Conservation (phyloP, 2,113 vertebrate species). For the Blennius ocellaris region DNA sequence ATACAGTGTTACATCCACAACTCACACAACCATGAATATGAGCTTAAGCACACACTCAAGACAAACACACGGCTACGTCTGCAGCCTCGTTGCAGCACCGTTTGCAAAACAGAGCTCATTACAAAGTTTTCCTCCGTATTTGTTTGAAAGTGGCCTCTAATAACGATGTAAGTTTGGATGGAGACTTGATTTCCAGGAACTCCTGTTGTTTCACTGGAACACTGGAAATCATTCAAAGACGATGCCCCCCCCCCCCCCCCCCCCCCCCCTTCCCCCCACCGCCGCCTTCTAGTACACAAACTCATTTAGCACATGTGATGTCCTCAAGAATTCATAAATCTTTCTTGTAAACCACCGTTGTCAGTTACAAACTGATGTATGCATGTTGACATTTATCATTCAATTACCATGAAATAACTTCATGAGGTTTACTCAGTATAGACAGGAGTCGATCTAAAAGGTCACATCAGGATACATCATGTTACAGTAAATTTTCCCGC, state of each 20-base stretch:
- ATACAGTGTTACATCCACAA: slow-evolving; percentile 37
- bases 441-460: slow-evolving; percentile 7
- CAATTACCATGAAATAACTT: slow-evolving; percentile 9
- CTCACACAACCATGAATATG: slow-evolving; percentile 13
- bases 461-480: background rate
- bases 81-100: slow-evolving; percentile 15
- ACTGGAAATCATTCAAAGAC: slow-evolving; percentile 34
- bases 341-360: slow-evolving; percentile 33
- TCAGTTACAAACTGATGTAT: slow-evolving; percentile 22
- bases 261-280: too few relatives aligned
- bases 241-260: too few relatives aligned
- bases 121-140: slow-evolving; percentile 36
- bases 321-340: slow-evolving; percentile 23
- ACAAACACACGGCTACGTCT: slow-evolving; percentile 28
- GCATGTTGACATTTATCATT: background rate
- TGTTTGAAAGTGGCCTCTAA: slow-evolving; percentile 33
- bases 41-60: slow-evolving; percentile 4
- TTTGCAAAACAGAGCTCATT: slow-evolving; percentile 42
- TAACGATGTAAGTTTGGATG: slow-evolving; percentile 36
- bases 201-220: slow-evolving; percentile 3
- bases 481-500: slow-evolving; percentile 3
- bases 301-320: slow-evolving; percentile 8
- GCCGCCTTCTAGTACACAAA: too few relatives aligned
- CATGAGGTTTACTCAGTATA: background rate
- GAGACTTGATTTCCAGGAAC: slow-evolving; percentile 29